Evolutionary conservation across 92 coral and sea anemone species (phyloP), one percentile per base, ranked within the genome.

Genomic region (Phenganax marumi): DNA sequence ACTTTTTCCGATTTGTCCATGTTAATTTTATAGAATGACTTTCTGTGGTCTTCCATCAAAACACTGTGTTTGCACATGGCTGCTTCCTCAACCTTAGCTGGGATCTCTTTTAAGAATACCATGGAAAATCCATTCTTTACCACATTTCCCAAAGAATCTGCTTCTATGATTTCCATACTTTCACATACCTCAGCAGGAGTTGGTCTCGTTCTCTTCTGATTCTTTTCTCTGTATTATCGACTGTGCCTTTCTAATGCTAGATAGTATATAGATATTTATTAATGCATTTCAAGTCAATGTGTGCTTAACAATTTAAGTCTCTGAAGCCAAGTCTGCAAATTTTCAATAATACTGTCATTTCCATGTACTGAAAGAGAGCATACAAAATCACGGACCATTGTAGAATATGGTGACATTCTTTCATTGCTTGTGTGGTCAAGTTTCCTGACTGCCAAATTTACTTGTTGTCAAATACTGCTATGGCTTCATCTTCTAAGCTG

Each of bases 391-490:
- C n/a, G n/a, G n/a, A 65, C 53, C 26, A 61, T 6, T 63, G 73
- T 22, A 81, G 14, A 21, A 68, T 77, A 16, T 66, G 85, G 13
- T 77, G 73, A 48, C 76, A 39, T 69, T 81, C 62, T 3, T 75
- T 49, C 8, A 17, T 63, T 82, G n/a, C n/a, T n/a, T n/a, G n/a
- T n/a, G n/a, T n/a, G n/a, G n/a, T n/a, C n/a, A n/a, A n/a, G n/a
- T n/a, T 80, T 19, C 90, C 84, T 33, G 64, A 68, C 69, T 68
- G 69, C 90, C 90, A 87, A 50, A 72, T 51, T 21, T 49, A 74
- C 64, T 87, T 87, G 16, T 70, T 39, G 55, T 87, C 87, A 83
- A 54, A 88, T 23, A 77, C 82, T 54, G 72, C 64, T 57, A 88
- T 50, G 39, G 90, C 84, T 18, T 54, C 71, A 1, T 79, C 79